A percentile compares a stretch with the other conserved stretches of the same genome.
Evolutionary conservation across 2,797 vertebrate genomes (phyloP).

Genomic region (Macroramphosus scolopax): DNA sequence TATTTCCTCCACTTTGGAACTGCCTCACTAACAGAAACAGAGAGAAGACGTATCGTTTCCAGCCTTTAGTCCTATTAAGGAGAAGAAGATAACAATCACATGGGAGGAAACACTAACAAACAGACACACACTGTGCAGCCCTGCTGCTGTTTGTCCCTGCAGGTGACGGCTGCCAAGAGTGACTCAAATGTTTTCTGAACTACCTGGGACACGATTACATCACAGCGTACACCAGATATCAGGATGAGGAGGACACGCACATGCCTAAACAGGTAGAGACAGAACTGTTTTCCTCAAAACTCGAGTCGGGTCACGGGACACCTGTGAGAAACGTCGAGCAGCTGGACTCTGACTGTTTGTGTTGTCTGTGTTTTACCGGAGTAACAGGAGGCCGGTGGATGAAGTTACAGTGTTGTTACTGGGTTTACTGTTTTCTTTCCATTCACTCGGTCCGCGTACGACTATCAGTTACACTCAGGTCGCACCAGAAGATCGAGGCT

Average conservation of each 20-base stretch:
- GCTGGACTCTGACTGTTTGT: constrained; percentile 18
- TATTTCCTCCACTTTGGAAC: too few species aligned
- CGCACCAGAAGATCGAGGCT: too few species aligned
- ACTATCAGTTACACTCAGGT: neutral
- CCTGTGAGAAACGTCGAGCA: constrained; percentile 24
- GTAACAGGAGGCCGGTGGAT: constrained; percentile 21
- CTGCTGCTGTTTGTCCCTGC: too few species aligned
- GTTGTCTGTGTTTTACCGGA: constrained; percentile 5
- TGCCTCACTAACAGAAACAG: too few species aligned
- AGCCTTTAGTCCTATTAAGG: too few species aligned
- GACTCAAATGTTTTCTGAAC: too few species aligned
- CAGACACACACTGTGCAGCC: too few species aligned
- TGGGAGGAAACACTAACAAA: too few species aligned
- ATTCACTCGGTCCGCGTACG: constrained; percentile 6
- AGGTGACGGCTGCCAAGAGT: too few species aligned
- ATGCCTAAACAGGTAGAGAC: too few species aligned
- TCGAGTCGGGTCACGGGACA: constrained; percentile 21
- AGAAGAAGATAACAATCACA: too few species aligned
- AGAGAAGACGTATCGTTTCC: too few species aligned
- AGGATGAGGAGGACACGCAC: neutral
- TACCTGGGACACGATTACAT: neutral
- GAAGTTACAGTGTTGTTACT: constrained; percentile 28
- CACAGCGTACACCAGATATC: neutral
- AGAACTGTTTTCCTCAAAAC: constrained; percentile 18
- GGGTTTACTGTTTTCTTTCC: constrained; percentile 7